Evolutionary conservation across 1,140 invertebrate genomes (phyloP), one percentile per base, ranked within the genome.

Genomic region (Sarcophaga bullata): DNA sequence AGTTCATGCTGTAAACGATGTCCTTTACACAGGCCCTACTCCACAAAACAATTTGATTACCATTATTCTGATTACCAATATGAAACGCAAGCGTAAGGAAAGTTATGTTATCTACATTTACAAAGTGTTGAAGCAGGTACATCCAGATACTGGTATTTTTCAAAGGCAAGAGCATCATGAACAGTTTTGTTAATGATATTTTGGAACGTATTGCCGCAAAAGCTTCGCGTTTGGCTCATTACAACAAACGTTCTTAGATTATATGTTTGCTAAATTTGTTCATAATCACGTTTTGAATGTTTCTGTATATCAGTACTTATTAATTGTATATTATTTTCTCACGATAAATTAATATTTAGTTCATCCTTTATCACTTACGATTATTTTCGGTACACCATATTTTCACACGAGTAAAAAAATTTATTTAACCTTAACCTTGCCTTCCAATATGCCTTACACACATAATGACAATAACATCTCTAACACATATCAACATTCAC

Each of bases 101-200:
- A 93, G 91, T 82, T 96, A 95, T 91, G 92, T 92, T 0, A 93
- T 94, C 81, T 95, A 95, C 89, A 94, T 94, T 84, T 93, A 93
- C 90, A 95, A 95, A 85, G 91, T 95, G 15, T 86, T 96, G 86
- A 94, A 94, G 85, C 93, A 94, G 86, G 94, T 95, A 8, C 93
- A 94, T 87, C 93, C 93, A 4, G 90, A 94, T 86, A 94, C 93
- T 82, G 93, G 94, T 50, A 93, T 95, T 62, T 94, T n/a, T n/a
- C n/a, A n/a, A n/a, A n/a, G n/a, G n/a, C n/a, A n/a, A n/a, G 92
- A 92, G 91, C 46, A 93, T 93, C 86, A 93, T 93, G 92, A 92
- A 92, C 86, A 92, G 90, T 72, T 95, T 95, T 86, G 93, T 94
- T 52, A 92, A 92, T 85, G 93, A 95, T 85, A 93, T 95, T 80